Evolutionary conservation across 2,888 invertebrate species (phyloP), one percentile per base, ranked within the genome.

Genomic region (Ochlodes sylvanus): DNA sequence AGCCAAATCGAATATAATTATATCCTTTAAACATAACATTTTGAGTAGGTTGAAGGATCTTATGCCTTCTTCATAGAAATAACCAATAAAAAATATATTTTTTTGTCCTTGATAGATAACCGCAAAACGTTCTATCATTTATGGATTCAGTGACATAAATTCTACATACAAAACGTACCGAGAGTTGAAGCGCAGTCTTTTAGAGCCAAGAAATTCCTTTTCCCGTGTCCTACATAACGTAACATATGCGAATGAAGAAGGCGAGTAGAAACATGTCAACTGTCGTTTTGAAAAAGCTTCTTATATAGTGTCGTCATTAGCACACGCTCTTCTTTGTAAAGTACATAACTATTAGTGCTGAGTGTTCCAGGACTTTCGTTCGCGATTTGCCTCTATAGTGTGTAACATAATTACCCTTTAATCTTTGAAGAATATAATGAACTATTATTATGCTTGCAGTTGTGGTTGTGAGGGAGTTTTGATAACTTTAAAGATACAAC

Each of bases 241-340:
- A 15, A 55, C 34, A 34, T 34, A 34, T 9, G 12, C 6, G 21
- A 0, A 27, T 54, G 7, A 4, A 34, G 3, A 5, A 17, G 1
- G 15, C 10, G 32, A 15, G 15, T 15, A 55, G 10, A 55, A 32
- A 34, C 10, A 10, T 55, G 55, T 55, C 55, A 55, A 55, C 34
- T 32, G 34, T 55, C 55, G n/a, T 34, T 55, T 5, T 55, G 15
- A 34, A 34, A 55, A 15, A 15, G 55, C 7, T 34, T 34, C 32
- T 15, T 55, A 52, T 55, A 55, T 5, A 54, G 27, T 32, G 55
- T 15, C 55, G 55, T 55, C 55, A 55, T 55, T 55, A 55, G 55
- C 34, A 55, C 55, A 54, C 54, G 7, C 27, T 55, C 15, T 55
- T 55, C 32, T 55, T 34, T 15, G 15, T 7, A 32, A 21, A 54